These are phyloP conservation scores for Benthosema pterotum DNA, from an alignment of 2,797 vertebrate genomes.

Conservation along the genomic window DNA sequence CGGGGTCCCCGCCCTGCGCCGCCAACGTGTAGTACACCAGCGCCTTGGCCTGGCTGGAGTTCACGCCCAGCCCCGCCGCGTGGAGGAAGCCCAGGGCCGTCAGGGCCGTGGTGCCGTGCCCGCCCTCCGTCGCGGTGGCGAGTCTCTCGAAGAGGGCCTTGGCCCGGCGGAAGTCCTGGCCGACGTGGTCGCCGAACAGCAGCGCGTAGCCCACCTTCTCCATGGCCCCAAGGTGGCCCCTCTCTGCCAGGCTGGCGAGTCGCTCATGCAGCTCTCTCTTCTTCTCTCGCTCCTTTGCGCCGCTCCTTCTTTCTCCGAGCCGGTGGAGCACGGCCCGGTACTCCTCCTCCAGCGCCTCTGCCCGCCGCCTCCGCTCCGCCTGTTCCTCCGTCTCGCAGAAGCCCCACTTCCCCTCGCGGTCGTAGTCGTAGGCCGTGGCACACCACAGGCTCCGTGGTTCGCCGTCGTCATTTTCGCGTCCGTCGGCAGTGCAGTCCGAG, in stretches of 20 bases:
- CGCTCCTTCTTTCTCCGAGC: slow-evolving; percentile 89
- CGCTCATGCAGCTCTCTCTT: slow-evolving; percentile 93
- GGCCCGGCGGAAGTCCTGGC: slow-evolving; percentile 88
- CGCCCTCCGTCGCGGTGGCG: slow-evolving; percentile 88
- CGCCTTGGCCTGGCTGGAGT: slow-evolving; percentile 98
- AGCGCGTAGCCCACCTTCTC: slow-evolving; percentile 96
- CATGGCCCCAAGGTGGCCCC: slow-evolving; percentile 91
- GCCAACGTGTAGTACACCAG: slow-evolving; percentile 98
- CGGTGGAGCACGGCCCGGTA: slow-evolving; percentile 90
- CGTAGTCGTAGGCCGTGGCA: slow-evolving; percentile 93
- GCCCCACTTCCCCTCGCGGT: slow-evolving; percentile 93
- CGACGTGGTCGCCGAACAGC: slow-evolving; percentile 92
- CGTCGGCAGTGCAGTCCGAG: slow-evolving; percentile 89
- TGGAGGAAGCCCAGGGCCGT: slow-evolving; percentile 96
- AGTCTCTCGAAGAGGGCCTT: slow-evolving; percentile 93
- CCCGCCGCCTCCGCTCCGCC: slow-evolving; percentile 85
- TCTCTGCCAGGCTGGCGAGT: slow-evolving; percentile 88
- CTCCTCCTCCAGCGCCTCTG: slow-evolving; percentile 89
- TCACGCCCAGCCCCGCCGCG: slow-evolving; percentile 94
- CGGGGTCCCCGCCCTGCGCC: slow-evolving; percentile 93
- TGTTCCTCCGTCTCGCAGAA: slow-evolving; percentile 98
- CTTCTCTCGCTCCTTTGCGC: too few relatives aligned
- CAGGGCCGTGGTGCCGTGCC: slow-evolving; percentile 95
- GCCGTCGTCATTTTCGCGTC: slow-evolving; percentile 85
- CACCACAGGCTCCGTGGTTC: slow-evolving; percentile 89